Conservation (phyloP, 2,888 invertebrate genomes). For the Lasioglossum pauxillum region DNA sequence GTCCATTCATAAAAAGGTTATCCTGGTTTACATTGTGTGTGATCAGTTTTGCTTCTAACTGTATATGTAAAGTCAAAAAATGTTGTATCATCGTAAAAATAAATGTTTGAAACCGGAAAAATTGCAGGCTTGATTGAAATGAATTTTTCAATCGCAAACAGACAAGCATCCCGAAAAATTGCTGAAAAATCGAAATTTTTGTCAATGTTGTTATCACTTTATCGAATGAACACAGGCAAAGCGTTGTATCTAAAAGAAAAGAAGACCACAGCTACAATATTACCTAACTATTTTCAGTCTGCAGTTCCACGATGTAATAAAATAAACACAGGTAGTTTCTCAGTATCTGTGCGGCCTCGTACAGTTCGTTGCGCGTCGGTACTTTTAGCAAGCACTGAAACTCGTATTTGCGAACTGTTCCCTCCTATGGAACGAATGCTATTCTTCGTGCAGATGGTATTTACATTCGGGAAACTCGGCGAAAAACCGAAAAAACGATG, state of each 20-base stretch:
- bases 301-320: not conserved
- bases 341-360: not conserved
- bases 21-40: no score
- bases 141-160: not conserved
- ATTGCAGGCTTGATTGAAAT: not conserved
- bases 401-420: not conserved
- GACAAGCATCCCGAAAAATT: not conserved
- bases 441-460: constrained; percentile 12
- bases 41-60: no score
- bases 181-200: not conserved
- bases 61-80: no score
- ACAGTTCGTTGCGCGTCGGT: not conserved
- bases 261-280: not conserved
- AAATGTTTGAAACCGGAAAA: not conserved
- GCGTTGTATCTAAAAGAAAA: not conserved
- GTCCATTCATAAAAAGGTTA: no score
- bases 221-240: not conserved
- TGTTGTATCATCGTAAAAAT: not conserved
- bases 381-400: not conserved
- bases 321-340: not conserved
- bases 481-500: constrained; percentile 6
- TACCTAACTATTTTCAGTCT: not conserved
- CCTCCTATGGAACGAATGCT: constrained; percentile 1
- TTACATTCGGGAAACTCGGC: not conserved
- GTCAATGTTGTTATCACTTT: not conserved